A percentile compares a stretch with the other conserved stretches of the same genome.
Evolutionary conservation across 23 tunicate genomes (phyloP).

Genomic region (Ascidia mentula): DNA sequence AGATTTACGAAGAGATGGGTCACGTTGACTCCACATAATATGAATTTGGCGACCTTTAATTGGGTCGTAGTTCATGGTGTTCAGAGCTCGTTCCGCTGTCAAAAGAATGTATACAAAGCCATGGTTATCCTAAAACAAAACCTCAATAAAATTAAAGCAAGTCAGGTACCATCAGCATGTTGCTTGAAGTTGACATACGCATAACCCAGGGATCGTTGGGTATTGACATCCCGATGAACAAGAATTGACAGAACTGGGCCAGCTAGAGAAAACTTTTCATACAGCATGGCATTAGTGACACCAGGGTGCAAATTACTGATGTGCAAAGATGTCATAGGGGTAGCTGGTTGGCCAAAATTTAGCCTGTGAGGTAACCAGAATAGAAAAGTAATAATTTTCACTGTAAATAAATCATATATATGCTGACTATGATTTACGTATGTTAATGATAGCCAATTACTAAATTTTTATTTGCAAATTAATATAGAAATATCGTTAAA

Average conservation of each 20-base stretch:
- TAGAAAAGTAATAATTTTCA: too few species aligned
- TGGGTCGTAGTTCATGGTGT: slow-evolving; percentile 97
- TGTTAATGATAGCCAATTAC: too few species aligned
- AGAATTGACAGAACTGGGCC: slow-evolving; percentile 99
- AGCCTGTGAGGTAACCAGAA: too few species aligned
- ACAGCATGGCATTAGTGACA: slow-evolving; percentile 98
- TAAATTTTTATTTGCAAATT: too few species aligned
- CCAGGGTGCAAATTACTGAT: slow-evolving; percentile 96
- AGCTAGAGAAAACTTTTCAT: slow-evolving; percentile 98
- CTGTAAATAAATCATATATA: too few species aligned
- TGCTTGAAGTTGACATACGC: slow-evolving; percentile 99
- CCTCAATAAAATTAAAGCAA: too few species aligned
- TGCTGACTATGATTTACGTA: too few species aligned
- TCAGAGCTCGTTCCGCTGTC: slow-evolving; percentile 97
- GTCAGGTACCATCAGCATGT: slow-evolving; percentile 97
- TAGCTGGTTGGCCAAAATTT: too few species aligned
- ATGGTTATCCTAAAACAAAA: too few species aligned
- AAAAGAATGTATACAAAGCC: too few species aligned
- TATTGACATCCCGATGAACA: slow-evolving; percentile 95
- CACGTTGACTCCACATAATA: slow-evolving; percentile 99
- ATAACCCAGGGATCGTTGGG: slow-evolving; percentile 94
- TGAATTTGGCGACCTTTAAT: slow-evolving; percentile 90
- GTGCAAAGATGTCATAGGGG: slow-evolving; percentile 96
- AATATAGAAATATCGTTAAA: too few species aligned
- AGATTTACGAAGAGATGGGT: slow-evolving; percentile 98